Base-by-base conservation (phyloP, 2,888 invertebrate genomes). In the Drosophila mercatorum region DNA sequence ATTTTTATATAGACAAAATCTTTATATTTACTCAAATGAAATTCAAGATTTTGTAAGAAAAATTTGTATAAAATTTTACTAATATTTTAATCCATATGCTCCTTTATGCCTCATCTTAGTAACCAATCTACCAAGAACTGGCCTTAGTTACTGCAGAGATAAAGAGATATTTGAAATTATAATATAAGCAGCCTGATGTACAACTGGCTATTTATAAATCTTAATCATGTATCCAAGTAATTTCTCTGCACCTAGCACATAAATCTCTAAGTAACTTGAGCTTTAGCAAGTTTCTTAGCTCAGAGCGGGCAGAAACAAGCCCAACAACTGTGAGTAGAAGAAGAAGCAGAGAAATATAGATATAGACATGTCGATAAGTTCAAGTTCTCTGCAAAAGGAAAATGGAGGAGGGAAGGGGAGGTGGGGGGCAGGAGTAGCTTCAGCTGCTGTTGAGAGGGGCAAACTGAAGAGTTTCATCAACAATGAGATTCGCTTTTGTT, bases 401-500 rank as follows among this genome's bases (percentile, higher is more conserved):
- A 58, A 46, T 65, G 31, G 5, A 40, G 17, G 7, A 4, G 17
- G 11, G 28, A 26, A 40, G n/a, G 17, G 43, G 3, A 17, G 40
- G 22, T 22, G 2, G 10, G 34, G 3, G 7, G 31, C 28, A 12
- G 17, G 17, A 11, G 5, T 3, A 34, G 22, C 22, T 22, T 22
- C 22, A 22, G 31, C 26, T 28, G 47, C 52, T 53, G 52, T 53
- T 38, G 36, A 53, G 26, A 53, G 22, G 57, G 36, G 51, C 7
- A 36, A n/a, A 65, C 31, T 46, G 55, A 40, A 66, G 63, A 80
- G 66, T 60, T 72, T 66, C 65, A 61, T 47, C 61, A 80, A 72
- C 65, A 78, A 80, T 55, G 65, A 78, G 78, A 70, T 57, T 78
- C 69, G 69, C 81, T 73, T 80, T 80, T 73, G 81, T 73, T 73